Evolutionary conservation across 2,797 vertebrate genomes (phyloP).

Genomic region (Sternotherus odoratus): DNA sequence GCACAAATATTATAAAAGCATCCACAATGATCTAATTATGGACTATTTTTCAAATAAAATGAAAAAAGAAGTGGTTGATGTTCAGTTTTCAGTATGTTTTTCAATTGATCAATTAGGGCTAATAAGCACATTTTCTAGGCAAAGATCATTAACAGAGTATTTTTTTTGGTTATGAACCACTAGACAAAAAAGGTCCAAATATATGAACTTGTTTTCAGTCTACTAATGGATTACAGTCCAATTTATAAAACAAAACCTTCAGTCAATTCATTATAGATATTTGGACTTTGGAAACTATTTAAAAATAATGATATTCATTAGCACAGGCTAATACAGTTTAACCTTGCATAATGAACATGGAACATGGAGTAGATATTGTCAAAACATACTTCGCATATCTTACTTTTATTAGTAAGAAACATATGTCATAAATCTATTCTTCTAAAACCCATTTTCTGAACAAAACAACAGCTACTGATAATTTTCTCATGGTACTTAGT

Average conservation of each 20-base stretch:
- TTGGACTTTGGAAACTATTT: constrained; percentile 3
- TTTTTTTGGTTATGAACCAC: constrained; percentile 18
- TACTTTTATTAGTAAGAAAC: neutral
- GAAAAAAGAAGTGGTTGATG: neutral
- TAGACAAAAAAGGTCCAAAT: neutral
- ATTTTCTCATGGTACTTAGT: neutral
- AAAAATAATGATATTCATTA: constrained; percentile 47
- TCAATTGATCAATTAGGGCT: neutral
- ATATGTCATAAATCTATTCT: neutral
- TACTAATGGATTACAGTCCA: neutral
- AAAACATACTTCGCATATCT: neutral
- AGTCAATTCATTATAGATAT: neutral
- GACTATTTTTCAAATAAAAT: rapidly evolving
- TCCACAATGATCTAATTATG: neutral
- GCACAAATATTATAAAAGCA: neutral
- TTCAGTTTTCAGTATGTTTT: neutral
- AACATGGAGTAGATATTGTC: neutral
- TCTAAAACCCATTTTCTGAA: neutral
- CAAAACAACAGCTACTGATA: neutral
- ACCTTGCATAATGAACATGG: neutral
- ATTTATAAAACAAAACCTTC: constrained; percentile 13
- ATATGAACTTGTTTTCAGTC: neutral
- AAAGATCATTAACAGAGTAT: neutral
- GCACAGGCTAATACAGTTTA: neutral
- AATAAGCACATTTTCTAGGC: neutral